phyloP scores from a whole-genome alignment of 2,797 vertebrate genomes.

The Malurus splendens region DNA sequence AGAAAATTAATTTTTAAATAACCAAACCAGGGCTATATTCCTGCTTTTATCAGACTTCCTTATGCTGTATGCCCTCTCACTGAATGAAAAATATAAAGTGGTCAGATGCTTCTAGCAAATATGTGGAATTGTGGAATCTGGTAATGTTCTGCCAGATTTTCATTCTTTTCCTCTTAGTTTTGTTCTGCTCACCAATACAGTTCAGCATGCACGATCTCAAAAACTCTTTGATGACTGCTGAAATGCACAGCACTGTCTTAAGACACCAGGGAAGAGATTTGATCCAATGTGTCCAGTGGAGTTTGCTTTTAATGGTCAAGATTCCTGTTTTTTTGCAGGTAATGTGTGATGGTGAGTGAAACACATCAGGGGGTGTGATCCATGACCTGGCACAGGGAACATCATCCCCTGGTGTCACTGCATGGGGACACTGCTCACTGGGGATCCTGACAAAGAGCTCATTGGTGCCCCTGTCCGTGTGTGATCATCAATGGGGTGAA shows the following conservation, averaged over 20 bases:
- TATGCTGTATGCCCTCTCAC: neutral
- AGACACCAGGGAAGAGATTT: neutral
- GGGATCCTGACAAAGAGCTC: neutral
- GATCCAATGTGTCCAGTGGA: neutral
- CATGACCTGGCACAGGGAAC: neutral
- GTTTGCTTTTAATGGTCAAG: neutral
- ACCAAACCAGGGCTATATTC: neutral
- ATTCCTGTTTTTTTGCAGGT: neutral
- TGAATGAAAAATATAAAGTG: neutral
- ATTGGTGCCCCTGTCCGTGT: rapidly evolving
- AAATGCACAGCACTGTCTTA: neutral
- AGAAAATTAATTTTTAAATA: neutral
- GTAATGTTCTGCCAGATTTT: neutral
- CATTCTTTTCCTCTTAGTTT: neutral
- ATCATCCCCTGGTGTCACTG: too few species aligned
- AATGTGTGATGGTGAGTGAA: neutral
- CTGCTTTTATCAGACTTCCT: neutral
- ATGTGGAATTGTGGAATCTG: neutral
- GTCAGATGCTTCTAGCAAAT: neutral
- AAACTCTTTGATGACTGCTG: neutral
- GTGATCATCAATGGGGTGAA: neutral
- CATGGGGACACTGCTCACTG: neutral
- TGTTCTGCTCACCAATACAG: neutral
- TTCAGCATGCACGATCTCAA: neutral
- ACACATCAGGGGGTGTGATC: neutral